Percentiles rank a stretch among this genome's conserved stretches.
Conservation (phyloP, 2,113 vertebrate genomes). For the Anhinga anhinga region DNA sequence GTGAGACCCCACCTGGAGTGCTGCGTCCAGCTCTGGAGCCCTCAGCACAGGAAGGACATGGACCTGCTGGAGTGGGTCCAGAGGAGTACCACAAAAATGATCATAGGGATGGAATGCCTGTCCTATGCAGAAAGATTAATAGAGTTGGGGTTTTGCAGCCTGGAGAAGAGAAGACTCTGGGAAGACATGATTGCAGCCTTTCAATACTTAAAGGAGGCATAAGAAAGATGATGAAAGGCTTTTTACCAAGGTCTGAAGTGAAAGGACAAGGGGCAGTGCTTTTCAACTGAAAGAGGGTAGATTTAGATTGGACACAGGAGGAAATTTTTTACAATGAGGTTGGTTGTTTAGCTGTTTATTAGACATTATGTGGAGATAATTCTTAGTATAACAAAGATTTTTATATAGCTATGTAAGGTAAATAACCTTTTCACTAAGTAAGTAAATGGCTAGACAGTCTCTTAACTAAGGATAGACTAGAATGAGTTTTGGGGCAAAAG, state of each 20-base stretch:
- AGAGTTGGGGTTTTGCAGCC: background rate
- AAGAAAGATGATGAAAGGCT: background rate
- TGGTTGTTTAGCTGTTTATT: background rate
- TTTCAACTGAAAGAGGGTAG: background rate
- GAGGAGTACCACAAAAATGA: background rate
- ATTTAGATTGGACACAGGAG: background rate
- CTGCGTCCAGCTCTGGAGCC: background rate
- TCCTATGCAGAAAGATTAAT: background rate
- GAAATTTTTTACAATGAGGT: background rate
- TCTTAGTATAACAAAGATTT: background rate
- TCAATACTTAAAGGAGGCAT: background rate
- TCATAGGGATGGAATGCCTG: background rate
- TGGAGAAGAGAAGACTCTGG: background rate
- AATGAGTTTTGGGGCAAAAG: background rate
- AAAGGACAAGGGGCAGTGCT: background rate
- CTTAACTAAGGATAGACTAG: background rate
- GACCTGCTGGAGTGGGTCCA: background rate
- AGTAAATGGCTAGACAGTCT: background rate
- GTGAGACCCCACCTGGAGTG: background rate
- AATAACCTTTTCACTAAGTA: background rate
- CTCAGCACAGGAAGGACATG: background rate
- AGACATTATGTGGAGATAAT: background rate
- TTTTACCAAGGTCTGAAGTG: background rate
- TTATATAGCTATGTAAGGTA: background rate
- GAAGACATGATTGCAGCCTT: background rate